phyloP scores from a whole-genome alignment of 2,888 invertebrate species.

The Biston betularia region DNA sequence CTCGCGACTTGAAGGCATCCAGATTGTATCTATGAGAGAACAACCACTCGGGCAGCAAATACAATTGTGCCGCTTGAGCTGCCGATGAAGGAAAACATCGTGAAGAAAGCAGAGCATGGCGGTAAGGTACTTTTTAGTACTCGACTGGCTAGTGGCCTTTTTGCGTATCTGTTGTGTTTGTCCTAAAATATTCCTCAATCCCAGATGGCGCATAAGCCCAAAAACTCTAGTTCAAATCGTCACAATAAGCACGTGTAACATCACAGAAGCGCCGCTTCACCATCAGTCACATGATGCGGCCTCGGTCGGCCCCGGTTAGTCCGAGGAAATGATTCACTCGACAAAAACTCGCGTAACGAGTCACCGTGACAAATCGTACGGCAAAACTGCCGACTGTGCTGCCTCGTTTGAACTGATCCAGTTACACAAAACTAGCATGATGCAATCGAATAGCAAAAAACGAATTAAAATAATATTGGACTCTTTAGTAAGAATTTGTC shows the following conservation, averaged over 20 bases:
- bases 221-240: not conserved
- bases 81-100: too few relatives aligned
- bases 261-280: slow-evolving; percentile 5
- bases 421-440: not conserved
- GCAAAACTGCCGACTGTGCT: slow-evolving; percentile 23
- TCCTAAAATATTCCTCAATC: not conserved
- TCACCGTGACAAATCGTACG: slow-evolving; percentile 31
- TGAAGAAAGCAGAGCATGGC: too few relatives aligned
- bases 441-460: not conserved
- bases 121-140: too few relatives aligned
- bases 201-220: not conserved
- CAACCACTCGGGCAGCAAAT: too few relatives aligned
- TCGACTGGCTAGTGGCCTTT: too few relatives aligned
- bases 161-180: not conserved
- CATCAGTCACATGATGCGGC: slow-evolving; percentile 12
- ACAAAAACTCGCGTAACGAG: slow-evolving; percentile 32
- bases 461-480: too few relatives aligned
- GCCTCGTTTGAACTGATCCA: slow-evolving; percentile 9
- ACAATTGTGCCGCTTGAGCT: too few relatives aligned
- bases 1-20: too few relatives aligned
- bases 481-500: too few relatives aligned
- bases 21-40: too few relatives aligned
- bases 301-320: slow-evolving; percentile 13
- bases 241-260: slow-evolving; percentile 16
- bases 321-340: slow-evolving; percentile 33